A percentile compares a stretch with the other conserved stretches of the same genome.
Conservation (phyloP, 2,888 invertebrate species). For the Aphidoletes aphidimyza region DNA sequence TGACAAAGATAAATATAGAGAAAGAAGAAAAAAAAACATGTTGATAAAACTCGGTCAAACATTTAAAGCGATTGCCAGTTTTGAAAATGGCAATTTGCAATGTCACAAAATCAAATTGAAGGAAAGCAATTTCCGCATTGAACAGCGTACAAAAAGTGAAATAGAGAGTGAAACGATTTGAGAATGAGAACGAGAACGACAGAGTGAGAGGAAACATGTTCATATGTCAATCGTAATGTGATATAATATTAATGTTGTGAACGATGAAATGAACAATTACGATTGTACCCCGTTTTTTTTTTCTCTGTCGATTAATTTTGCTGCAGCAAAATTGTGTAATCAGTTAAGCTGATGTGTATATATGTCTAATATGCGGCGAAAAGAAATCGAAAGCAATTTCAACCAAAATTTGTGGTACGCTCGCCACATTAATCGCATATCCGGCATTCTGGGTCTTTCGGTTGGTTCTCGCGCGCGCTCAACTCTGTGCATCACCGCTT, state of each 20-base stretch:
- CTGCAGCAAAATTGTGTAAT: constrained; percentile 14
- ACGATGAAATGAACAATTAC: constrained; percentile 26
- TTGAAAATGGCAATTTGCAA: not conserved
- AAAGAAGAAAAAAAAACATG: not conserved
- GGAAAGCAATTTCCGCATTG: not conserved
- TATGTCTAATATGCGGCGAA: not conserved
- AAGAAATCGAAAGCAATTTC: constrained; percentile 25
- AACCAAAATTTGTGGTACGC: not conserved
- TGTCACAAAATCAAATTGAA: not conserved
- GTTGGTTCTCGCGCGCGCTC: not conserved
- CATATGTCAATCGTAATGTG: not conserved
- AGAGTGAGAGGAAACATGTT: too few species aligned
- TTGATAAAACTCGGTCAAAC: too few species aligned
- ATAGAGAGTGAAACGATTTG: too few species aligned
- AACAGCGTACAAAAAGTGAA: not conserved
- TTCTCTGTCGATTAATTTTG: constrained; percentile 19
- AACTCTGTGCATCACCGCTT: not conserved
- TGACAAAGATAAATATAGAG: not conserved
- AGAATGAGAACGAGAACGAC: too few species aligned
- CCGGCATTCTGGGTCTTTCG: too few species aligned
- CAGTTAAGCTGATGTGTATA: too few species aligned
- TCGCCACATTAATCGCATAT: not conserved
- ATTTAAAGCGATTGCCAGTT: not conserved
- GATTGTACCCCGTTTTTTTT: not conserved
- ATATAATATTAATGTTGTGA: not conserved